Conservation (phyloP, 1,140 invertebrate genomes). For the Drosophila arawakana region DNA sequence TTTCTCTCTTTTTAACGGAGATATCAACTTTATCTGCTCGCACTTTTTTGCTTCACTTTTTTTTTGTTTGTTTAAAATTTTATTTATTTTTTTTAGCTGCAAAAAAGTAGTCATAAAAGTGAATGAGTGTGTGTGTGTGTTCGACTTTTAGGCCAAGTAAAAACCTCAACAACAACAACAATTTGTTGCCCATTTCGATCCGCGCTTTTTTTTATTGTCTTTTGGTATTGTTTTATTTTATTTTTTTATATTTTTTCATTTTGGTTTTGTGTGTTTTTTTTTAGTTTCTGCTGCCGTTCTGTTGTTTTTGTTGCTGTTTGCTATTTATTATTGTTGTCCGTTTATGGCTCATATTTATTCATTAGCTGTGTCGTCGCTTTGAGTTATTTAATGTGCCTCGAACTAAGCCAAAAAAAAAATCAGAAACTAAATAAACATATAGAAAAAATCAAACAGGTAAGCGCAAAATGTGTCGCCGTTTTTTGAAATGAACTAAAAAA, state of each 20-base stretch:
- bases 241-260: slow-evolving; percentile 44
- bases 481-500: slow-evolving; percentile 37
- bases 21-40: slow-evolving; percentile 13
- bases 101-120: slow-evolving; percentile 37
- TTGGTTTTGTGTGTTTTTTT: slow-evolving; percentile 35
- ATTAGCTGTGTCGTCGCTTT: slow-evolving; percentile 66
- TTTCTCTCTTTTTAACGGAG: neutral
- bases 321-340: slow-evolving; percentile 36
- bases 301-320: slow-evolving; percentile 29
- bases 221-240: slow-evolving; percentile 34
- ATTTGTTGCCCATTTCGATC: slow-evolving; percentile 42
- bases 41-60: slow-evolving; percentile 11
- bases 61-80: slow-evolving; percentile 38
- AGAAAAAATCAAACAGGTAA: slow-evolving; percentile 11
- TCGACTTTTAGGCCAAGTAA: slow-evolving; percentile 41
- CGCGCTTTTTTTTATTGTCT: slow-evolving; percentile 39
- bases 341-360: slow-evolving; percentile 79
- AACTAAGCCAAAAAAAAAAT: slow-evolving; percentile 49
- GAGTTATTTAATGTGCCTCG: slow-evolving; percentile 45
- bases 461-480: slow-evolving; percentile 37
- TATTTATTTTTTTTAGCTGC: slow-evolving; percentile 33
- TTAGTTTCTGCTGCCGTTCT: slow-evolving; percentile 31
- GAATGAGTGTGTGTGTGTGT: slow-evolving; percentile 19
- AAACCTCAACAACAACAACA: slow-evolving; percentile 14
- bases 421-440: slow-evolving; percentile 5